Evolutionary conservation across 2,888 invertebrate genomes (phyloP), one percentile per base, ranked within the genome.

Genomic region (Drosophila kokeensis): DNA sequence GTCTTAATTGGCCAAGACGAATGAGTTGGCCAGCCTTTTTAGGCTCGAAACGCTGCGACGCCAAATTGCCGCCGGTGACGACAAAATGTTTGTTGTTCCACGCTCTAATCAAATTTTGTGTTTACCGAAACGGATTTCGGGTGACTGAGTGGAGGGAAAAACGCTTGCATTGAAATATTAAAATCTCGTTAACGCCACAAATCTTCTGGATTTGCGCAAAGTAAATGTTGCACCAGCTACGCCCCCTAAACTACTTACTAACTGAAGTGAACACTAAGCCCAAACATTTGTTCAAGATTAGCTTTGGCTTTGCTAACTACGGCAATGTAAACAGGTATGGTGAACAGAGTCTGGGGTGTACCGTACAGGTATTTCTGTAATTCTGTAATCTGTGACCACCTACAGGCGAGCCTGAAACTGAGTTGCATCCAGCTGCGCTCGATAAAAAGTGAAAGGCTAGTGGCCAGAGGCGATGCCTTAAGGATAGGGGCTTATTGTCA

Each of bases 1-100:
- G 81, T 83, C 83, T 81, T 83, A 81, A 81, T 83, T 81, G 81
- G 81, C 83, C 83, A 72, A 76, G 80, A 81, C 81, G 81, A 81
- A 81, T 81, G 77, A 66, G 67, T 76, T 58, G 62, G 57, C 38
- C 64, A 55, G 69, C 76, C 81, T 68, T 80, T 79, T 80, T 76
- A 62, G 76, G 83, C 59, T 66, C 54, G 54, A 62, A 60, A 54
- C 63, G 21, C 50, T n/a, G 27, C 53, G 61, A 38, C 54, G 53
- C 52, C 48, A 15, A 49, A 15, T n/a, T 34, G 70, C 66, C 79
- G 60, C 18, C 54, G 75, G 55, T 79, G 61, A 62, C 65, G 66
- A 68, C 73, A 73, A 78, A 79, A 69, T 68, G 78, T 63, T 55
- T 38, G 38, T 38, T 55, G 24, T 27, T 77, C 69, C 77, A 73